Conservation (phyloP, 23 tunicate genomes). For the Ciona savignyi region DNA sequence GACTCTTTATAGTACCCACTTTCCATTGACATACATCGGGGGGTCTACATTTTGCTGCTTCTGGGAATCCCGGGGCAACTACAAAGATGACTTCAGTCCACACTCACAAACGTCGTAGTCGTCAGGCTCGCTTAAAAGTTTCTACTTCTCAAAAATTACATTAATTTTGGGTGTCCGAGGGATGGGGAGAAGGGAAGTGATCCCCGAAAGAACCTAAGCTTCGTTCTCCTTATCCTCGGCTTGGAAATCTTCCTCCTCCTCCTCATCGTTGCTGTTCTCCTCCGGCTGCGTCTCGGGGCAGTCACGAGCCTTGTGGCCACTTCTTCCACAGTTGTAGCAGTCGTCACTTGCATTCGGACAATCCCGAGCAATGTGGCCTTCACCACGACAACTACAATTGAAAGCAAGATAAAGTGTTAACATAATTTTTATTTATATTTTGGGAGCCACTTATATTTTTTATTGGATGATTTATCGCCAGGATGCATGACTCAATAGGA, state of each 20-base stretch:
- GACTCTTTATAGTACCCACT: neutral
- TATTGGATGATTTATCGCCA: too few species aligned
- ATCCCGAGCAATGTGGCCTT: slow-evolving; percentile 83
- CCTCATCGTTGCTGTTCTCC: slow-evolving; percentile 31
- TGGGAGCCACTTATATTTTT: too few species aligned
- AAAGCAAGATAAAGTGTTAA: too few species aligned
- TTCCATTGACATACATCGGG: neutral
- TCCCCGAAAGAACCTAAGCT: slow-evolving; percentile 19
- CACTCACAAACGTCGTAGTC: neutral
- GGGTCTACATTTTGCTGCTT: neutral
- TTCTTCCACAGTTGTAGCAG: slow-evolving; percentile 31
- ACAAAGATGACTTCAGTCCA: neutral
- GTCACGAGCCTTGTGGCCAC: slow-evolving; percentile 52
- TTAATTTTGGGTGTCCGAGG: neutral
- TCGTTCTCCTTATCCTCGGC: slow-evolving; percentile 17
- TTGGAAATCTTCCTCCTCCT: slow-evolving; percentile 14
- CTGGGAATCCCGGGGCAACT: neutral
- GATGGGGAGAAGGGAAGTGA: neutral
- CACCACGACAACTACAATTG: slow-evolving; percentile 60
- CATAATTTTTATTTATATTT: too few species aligned
- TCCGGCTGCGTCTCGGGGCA: slow-evolving; percentile 12
- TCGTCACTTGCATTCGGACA: slow-evolving; percentile 56
- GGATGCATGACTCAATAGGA: too few species aligned
- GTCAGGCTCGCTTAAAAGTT: neutral
- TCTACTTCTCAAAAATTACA: neutral